A percentile compares a stretch with the other conserved stretches of the same genome.
Conservation (phyloP, 64 coral and sea anemone species). For the Porites australiensis region DNA sequence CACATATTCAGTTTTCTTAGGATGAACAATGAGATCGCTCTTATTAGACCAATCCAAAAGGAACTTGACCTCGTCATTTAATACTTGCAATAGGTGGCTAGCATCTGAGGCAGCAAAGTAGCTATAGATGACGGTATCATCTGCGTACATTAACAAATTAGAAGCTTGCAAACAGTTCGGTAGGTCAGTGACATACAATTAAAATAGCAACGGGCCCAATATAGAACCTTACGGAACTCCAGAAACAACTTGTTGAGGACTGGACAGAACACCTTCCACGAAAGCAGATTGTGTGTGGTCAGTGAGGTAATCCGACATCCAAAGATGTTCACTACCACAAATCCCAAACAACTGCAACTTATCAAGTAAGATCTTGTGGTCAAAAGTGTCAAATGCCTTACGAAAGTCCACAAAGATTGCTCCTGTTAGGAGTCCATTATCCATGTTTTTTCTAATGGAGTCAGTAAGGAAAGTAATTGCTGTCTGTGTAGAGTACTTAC, state of each 20-base stretch:
- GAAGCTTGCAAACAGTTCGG: no score
- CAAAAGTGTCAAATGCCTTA: constrained; percentile 47
- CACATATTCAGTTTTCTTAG: constrained; percentile 36
- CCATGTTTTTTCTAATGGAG: no score
- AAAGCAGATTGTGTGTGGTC: constrained; percentile 32
- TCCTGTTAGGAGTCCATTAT: constrained; percentile 49
- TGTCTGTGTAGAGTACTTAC: constrained; percentile 18
- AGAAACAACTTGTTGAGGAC: constrained; percentile 29
- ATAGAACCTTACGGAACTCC: constrained; percentile 45
- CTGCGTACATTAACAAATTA: no score
- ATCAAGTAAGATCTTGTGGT: constrained; percentile 27
- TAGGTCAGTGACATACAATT: no score
- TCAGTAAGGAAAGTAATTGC: no score
- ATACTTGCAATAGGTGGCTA: no score
- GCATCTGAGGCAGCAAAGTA: no score
- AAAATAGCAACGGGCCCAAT: constrained; percentile 13
- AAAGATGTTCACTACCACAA: background rate
- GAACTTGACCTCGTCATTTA: no score
- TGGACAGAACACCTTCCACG: constrained; percentile 31
- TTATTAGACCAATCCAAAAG: no score
- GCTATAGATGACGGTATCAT: no score
- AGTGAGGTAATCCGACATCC: constrained; percentile 42
- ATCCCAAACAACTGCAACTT: constrained; percentile 29
- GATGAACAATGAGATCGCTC: no score
- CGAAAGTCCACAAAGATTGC: constrained; percentile 52